These are phyloP conservation scores for Sclerurus mexicanus DNA, from an alignment of 2,113 vertebrate species.

Conservation along the genomic window DNA sequence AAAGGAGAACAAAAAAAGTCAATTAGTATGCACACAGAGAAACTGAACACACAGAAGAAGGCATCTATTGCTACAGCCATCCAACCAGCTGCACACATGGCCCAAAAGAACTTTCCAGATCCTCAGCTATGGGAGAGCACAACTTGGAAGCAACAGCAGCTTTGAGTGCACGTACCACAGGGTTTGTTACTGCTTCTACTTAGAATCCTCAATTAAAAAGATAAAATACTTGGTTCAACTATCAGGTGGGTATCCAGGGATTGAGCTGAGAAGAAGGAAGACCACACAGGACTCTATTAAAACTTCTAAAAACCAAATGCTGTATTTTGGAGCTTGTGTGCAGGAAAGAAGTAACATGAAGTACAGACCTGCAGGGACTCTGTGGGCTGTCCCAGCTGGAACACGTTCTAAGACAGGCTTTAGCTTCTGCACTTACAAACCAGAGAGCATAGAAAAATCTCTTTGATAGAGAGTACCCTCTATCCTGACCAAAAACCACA, in stretches of 20 bases:
- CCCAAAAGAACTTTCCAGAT: not conserved
- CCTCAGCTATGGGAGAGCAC: not conserved
- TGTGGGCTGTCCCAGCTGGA: not conserved
- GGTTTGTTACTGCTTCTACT: not conserved
- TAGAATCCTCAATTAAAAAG: not conserved
- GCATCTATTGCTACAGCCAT: not conserved
- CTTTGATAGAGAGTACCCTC: not conserved
- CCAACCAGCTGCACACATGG: not conserved
- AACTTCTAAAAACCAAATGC: not conserved
- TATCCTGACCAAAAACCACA: not conserved
- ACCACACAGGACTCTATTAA: not conserved
- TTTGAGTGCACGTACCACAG: not conserved
- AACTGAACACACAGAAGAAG: not conserved
- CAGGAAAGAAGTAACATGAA: not conserved
- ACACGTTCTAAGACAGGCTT: not conserved
- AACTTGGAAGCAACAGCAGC: not conserved
- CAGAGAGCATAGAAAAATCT: not conserved
- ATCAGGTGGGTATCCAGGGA: not conserved
- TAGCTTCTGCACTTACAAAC: not conserved
- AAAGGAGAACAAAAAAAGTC: conserved; percentile 18
- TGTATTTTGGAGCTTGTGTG: not conserved
- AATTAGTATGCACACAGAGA: not conserved
- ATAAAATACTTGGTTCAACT: not conserved
- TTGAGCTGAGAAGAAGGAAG: not conserved
- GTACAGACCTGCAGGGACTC: not conserved